Conservation (phyloP, 2,888 invertebrate genomes). For the Lampropteryx suffumata region DNA sequence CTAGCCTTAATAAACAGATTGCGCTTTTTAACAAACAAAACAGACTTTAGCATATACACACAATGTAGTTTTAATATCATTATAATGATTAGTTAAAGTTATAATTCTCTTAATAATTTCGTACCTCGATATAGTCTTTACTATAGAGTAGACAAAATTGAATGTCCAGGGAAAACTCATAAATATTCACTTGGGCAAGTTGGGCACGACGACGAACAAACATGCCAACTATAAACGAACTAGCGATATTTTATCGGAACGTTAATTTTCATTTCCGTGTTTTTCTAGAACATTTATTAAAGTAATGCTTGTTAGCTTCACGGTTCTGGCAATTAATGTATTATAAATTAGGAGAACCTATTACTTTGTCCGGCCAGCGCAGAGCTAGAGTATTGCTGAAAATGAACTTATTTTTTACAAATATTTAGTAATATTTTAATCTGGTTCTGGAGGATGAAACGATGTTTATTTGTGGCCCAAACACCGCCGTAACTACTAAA, state of each 20-base stretch:
- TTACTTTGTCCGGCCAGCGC: constrained; percentile 34
- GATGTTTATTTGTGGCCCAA: no score
- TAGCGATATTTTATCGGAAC: constrained; percentile 9
- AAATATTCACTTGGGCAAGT: constrained; percentile 23
- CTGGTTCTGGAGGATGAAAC: no score
- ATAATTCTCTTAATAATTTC: no score
- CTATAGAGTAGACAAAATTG: constrained; percentile 4
- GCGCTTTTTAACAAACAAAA: no score
- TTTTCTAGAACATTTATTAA: constrained; percentile 32
- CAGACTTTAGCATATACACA: no score
- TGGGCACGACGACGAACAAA: constrained; percentile 6
- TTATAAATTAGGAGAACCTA: constrained; percentile 41
- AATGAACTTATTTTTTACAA: background rate
- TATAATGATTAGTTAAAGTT: no score
- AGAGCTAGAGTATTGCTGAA: constrained; percentile 26
- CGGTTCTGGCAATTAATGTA: constrained; percentile 40
- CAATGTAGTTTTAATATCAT: no score
- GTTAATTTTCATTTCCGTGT: constrained; percentile 27
- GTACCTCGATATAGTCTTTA: no score
- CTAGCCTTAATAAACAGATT: no score
- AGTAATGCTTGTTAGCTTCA: constrained; percentile 31
- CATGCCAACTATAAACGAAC: constrained; percentile 1
- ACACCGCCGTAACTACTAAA: no score
- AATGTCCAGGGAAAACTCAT: constrained; percentile 27
- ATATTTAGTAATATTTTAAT: no score